Conservation (phyloP, 92 coral and sea anemone genomes). For the Nematostella vectensis region DNA sequence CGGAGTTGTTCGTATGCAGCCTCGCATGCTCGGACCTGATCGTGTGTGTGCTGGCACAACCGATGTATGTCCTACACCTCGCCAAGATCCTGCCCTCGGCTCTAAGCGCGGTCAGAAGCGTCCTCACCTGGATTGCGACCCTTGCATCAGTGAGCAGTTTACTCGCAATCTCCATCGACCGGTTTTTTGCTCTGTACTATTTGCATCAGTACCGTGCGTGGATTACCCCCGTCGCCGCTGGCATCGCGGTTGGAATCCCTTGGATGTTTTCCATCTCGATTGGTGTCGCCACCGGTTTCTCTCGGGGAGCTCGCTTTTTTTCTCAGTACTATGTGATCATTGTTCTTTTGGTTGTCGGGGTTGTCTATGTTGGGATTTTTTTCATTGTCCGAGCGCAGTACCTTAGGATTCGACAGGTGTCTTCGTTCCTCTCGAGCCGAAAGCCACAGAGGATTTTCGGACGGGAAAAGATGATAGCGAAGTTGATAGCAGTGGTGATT, state of each 20-base stretch:
- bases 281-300: slow-evolving; percentile 47
- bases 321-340: slow-evolving; percentile 63
- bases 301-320: slow-evolving; percentile 40
- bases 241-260: slow-evolving; percentile 31
- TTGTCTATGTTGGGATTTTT: slow-evolving; percentile 41
- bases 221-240: slow-evolving; percentile 30
- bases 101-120: slow-evolving; percentile 30
- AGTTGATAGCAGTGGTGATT: slow-evolving; percentile 51
- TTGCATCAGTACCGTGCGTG: slow-evolving; percentile 53
- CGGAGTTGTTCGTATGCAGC: slow-evolving; percentile 63
- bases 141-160: slow-evolving; percentile 58
- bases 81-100: slow-evolving; percentile 22
- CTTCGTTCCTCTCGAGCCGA: slow-evolving; percentile 4
- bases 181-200: slow-evolving; percentile 53
- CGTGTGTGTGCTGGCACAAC: slow-evolving; percentile 61
- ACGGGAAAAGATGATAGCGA: slow-evolving; percentile 54
- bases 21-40: slow-evolving; percentile 57
- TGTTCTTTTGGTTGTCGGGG: slow-evolving; percentile 28
- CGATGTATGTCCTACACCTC: slow-evolving; percentile 44
- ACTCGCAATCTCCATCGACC: slow-evolving; percentile 64
- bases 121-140: slow-evolving; percentile 61
- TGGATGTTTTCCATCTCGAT: slow-evolving; percentile 51
- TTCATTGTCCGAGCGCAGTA: slow-evolving; percentile 42
- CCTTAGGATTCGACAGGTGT: slow-evolving; percentile 15
- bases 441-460: slow-evolving; percentile 19